Base-by-base conservation (phyloP, 2,797 vertebrate species). In the Hippopotamyrus pictus region DNA sequence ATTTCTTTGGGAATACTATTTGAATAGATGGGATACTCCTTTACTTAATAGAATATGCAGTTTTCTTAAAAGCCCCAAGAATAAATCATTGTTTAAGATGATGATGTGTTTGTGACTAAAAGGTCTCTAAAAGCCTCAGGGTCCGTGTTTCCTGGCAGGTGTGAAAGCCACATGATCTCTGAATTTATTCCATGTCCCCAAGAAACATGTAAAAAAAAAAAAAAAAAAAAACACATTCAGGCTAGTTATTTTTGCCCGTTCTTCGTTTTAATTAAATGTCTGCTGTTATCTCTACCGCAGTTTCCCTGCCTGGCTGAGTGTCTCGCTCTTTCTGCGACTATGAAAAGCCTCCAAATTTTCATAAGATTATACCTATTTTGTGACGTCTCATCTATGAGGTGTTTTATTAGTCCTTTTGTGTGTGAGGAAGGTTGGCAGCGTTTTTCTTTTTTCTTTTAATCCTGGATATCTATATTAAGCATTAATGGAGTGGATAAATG, bases 401-500 rank as follows among this genome's bases (percentile, higher is more conserved):
- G 37, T 41, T 79, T 79, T 79, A 79, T 41, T 25, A 51, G 46
- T 84, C 44, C 46, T 51, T 50, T 84, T 84, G 82, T 87, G 50
- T 41, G 85, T 37, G 25, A 41, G 29, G 51, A 86, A 37, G 50
- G 53, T 54, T n/a, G 22, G 22, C 12, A 37, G 14, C 9, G 25
- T 37, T 86, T 29, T 86, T n/a, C 8, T 50, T 50, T 51, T 25
- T 29, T 54, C n/a, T 87, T 87, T 17, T 19, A 69, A 76, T 33
- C 17, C 53, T n/a, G 14, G 48, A 84, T 87, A 50, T 87, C 53
- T 57, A 87, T 59, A 54, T 87, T 87, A 41, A 57, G 59, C 57
- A 88, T 41, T 46, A 88, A 88, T 46, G 46, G 48, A 50, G 69
- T 88, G 87, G 53, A 57, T 87, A 44, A 87, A 54, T 59, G 85